Evolutionary conservation across 2,888 invertebrate genomes (phyloP), one percentile per base, ranked within the genome.

Genomic region (Chalcosyrphus nemorum): DNA sequence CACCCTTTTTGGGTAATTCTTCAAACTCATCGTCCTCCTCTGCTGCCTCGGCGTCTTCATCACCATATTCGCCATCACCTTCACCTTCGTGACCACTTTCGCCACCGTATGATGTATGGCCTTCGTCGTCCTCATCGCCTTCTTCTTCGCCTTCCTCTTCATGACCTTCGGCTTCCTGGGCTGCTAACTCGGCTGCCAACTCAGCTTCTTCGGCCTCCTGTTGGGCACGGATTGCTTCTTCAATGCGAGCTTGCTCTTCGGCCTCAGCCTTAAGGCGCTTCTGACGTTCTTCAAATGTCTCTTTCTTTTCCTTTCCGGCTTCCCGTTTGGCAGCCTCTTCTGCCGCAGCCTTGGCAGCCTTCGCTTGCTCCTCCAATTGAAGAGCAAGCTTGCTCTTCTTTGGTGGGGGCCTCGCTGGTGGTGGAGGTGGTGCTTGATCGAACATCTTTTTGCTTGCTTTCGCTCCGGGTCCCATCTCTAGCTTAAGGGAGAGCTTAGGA

Each of bases 281-380:
- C 80, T 90, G 90, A 9, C 90, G 89, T 81, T 91, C 90, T 80
- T 90, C 90, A 82, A 87, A 91, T 38, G 89, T 89, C 87, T 89
- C 90, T 29, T 89, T 88, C 74, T 91, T 91, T 15, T 89, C 89
- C 41, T 89, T 89, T 63, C 89, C 88, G n/a, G 87, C 87, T n/a
- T 87, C 86, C 38, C 89, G 89, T 50, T 89, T 87, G 19, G 89
- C 89, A 38, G 88, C 87, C 32, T 91, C 90, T 70, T 90, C 89
- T 27, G 89, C 90, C 29, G 90, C 89, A 72, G 89, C 89, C 15
- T 90, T 90, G 0, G 91, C 91, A 0, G 90, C 91, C 54, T 86
- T 89, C n/a, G 91, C 90, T 78, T 91, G 90, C 71, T 91, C 90
- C 72, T 92, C 91, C 89, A 91, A 89, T 88, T 91, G 90, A 47